These are phyloP conservation scores for Steinernema hermaphroditum DNA, from an alignment of 2,888 invertebrate genomes.

Conservation along the genomic window DNA sequence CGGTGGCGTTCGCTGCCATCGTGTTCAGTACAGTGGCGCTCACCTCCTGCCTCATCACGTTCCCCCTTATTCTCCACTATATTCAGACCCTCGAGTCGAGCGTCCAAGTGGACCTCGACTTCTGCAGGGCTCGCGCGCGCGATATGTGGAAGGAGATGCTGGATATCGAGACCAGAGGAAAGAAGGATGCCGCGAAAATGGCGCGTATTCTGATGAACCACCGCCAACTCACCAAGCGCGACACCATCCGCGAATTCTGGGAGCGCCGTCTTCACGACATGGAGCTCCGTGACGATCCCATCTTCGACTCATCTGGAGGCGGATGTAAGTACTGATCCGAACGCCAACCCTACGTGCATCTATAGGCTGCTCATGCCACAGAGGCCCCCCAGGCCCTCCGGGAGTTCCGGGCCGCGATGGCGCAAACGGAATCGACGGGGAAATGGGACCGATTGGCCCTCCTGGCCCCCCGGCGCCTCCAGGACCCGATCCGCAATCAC, in stretches of 20 bases:
- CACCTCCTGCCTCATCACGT: constrained; percentile 63
- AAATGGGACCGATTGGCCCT: constrained; percentile 63
- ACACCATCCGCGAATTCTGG: constrained; percentile 66
- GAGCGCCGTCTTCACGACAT: constrained; percentile 62
- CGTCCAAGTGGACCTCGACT: constrained; percentile 64
- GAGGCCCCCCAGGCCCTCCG: constrained; percentile 64
- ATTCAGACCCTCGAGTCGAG: constrained; percentile 65
- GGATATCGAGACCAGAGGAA: constrained; percentile 62
- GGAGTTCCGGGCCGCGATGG: constrained; percentile 59
- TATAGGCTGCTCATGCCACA: constrained; percentile 60
- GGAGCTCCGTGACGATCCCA: constrained; percentile 62
- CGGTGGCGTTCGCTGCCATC: constrained; percentile 54
- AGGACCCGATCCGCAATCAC: constrained; percentile 60
- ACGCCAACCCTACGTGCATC: not conserved
- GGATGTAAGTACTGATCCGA: not conserved
- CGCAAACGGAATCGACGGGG: constrained; percentile 59
- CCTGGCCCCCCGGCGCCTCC: constrained; percentile 63
- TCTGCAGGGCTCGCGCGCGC: constrained; percentile 64
- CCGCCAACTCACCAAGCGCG: constrained; percentile 50
- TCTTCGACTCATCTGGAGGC: constrained; percentile 22
- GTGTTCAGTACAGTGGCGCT: constrained; percentile 54
- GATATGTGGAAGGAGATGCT: constrained; percentile 67
- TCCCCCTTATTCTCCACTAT: constrained; percentile 65
- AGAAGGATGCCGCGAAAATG: constrained; percentile 56
- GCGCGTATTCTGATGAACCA: constrained; percentile 61